phyloP scores from a whole-genome alignment of 2,888 invertebrate genomes.

The Yponomeuta cagnagella region DNA sequence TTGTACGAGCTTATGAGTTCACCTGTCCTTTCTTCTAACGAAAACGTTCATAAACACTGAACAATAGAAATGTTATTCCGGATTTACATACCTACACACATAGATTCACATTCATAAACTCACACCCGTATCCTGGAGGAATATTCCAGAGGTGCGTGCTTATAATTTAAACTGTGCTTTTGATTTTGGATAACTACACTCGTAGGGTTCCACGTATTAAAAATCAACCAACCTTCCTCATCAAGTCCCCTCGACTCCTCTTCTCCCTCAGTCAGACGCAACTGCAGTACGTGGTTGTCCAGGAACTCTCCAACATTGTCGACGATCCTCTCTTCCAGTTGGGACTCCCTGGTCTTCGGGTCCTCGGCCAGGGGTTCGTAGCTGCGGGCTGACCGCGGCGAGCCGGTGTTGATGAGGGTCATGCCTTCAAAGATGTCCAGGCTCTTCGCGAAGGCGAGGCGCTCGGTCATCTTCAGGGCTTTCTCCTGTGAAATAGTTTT shows the following conservation, averaged over 20 bases:
- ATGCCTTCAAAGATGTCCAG: constrained; percentile 71
- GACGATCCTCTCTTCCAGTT: constrained; percentile 62
- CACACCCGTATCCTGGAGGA: too few relatives aligned
- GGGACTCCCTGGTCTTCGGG: constrained; percentile 58
- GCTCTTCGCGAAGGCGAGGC: constrained; percentile 71
- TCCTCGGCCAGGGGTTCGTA: constrained; percentile 63
- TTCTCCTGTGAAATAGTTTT: constrained; percentile 64
- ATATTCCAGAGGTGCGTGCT: too few relatives aligned
- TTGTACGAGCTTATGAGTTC: too few relatives aligned
- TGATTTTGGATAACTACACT: too few relatives aligned
- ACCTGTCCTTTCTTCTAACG: too few relatives aligned
- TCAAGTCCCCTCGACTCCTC: constrained; percentile 57
- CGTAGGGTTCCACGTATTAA: too few relatives aligned
- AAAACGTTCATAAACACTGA: too few relatives aligned
- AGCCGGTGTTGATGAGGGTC: constrained; percentile 65
- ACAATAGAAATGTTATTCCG: too few relatives aligned
- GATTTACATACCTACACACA: too few relatives aligned
- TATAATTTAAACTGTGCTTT: too few relatives aligned
- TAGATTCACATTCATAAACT: too few relatives aligned
- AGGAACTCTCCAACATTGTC: constrained; percentile 64
- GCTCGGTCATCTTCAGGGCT: constrained; percentile 76
- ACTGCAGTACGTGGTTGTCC: constrained; percentile 64
- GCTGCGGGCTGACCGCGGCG: constrained; percentile 64
- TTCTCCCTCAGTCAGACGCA: constrained; percentile 54
- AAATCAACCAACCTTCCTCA: constrained; percentile 53